Evolutionary conservation across 2,113 vertebrate species (phyloP), one percentile per base, ranked within the genome.

Genomic region (Climacteris rufus): DNA sequence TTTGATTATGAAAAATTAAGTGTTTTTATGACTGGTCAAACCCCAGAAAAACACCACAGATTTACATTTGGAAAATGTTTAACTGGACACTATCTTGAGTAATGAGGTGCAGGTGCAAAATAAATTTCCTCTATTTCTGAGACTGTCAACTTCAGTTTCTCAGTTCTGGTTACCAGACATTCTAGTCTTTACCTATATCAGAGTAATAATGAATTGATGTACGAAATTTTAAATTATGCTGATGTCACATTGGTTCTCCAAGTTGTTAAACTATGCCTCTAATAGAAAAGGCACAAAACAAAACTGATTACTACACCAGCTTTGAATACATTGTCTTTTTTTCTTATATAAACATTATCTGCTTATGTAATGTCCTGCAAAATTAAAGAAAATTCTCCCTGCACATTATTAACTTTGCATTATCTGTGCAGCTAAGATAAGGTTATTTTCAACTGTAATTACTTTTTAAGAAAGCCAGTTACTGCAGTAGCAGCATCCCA

Each of bases 291-390:
- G 25, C 27, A 71, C 52, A 54, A 45, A 76, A 92, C 13, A 70
- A 61, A 86, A 49, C 14, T 3, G 1, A 74, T 35, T 61, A 28
- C 37, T 61, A 28, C 11, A 70, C 15, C 35, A 68, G 86, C 89
- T 95, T 94, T 97, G 90, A 96, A 92, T 71, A 72, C 70, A 94
- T 76, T 83, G 95, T 52, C 75, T 83, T 92, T 92, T 86, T 82
- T 82, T 79, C 66, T 94, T 71, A 82, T 50, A 92, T 93, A 97
- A 96, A 97, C 85, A 93, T 74, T 95, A 96, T 80, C 89, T 74
- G 45, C 49, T 83, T 93, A 50, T 39, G 81, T 88, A 90, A 95
- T 57, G 70, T 93, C 88, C 89, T 89, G 68, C 64, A 97, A 97
- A 98, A 96, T 82, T 89, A 54, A 96, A 83, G 80, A 66, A 76